Conservation (phyloP, 2,113 vertebrate species). For the Tupaia chinensis region DNA sequence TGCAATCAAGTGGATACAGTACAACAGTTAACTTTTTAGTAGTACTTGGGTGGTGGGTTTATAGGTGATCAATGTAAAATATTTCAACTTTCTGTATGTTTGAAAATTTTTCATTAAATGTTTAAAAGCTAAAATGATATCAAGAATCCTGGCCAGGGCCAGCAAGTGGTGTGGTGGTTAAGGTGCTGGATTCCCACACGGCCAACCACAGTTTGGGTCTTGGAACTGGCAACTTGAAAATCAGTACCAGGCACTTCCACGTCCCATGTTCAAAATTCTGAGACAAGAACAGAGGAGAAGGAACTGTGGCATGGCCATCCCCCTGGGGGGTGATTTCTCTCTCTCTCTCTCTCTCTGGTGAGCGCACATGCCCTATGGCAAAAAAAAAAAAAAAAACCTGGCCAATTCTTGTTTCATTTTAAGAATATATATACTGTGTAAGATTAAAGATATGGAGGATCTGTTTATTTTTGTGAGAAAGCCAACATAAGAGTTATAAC, state of each 20-base stretch:
- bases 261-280: too few species aligned
- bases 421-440: conserved; percentile 22
- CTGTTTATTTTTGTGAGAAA: neutral
- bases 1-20: neutral
- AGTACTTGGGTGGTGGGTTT: neutral
- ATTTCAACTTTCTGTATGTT: neutral
- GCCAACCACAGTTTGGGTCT: too few species aligned
- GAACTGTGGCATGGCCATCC: too few species aligned
- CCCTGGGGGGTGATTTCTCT: too few species aligned
- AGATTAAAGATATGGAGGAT: neutral
- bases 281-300: too few species aligned
- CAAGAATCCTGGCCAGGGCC: neutral
- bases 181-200: too few species aligned
- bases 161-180: too few species aligned
- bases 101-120: conserved; percentile 24
- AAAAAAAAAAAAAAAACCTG: too few species aligned
- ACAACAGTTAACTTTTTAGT: neutral
- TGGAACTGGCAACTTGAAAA: too few species aligned
- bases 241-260: too few species aligned
- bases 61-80: neutral
- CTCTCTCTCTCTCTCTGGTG: too few species aligned
- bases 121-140: neutral
- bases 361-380: too few species aligned
- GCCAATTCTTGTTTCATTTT: conserved; percentile 33
- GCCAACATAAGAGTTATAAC: neutral